Evolutionary conservation across 2,113 vertebrate species (phyloP).

Genomic region (Cebus imitator): DNA sequence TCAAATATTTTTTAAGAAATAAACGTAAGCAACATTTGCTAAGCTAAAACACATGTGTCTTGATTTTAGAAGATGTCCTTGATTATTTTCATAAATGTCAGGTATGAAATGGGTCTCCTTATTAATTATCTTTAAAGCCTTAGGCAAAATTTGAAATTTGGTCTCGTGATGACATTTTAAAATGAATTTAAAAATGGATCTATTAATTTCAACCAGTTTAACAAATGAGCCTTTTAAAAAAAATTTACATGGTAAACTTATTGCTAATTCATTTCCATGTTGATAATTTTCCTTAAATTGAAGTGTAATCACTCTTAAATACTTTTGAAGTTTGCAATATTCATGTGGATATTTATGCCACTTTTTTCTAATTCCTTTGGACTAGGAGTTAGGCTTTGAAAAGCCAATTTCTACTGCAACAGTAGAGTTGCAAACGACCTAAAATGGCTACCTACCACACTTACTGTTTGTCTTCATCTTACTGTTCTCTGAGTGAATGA

Average conservation of each 20-base stretch:
- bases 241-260: conserved; percentile 1
- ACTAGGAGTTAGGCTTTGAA: background rate
- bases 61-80: conserved; percentile 30
- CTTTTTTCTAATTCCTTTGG: background rate
- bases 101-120: background rate
- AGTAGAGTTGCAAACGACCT: background rate
- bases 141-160: conserved; percentile 44
- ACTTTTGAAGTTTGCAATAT: background rate
- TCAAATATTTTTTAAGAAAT: conserved; percentile 26
- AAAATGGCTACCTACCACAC: background rate
- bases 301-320: background rate
- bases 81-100: conserved; percentile 38
- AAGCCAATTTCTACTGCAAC: background rate
- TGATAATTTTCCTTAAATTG: background rate
- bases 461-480: background rate
- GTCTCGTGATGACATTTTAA: conserved; percentile 42
- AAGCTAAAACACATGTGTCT: conserved; percentile 11
- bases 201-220: conserved; percentile 47
- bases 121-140: conserved; percentile 37
- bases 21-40: conserved; percentile 31
- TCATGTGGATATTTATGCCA: background rate
- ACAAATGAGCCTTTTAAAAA: background rate
- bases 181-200: conserved; percentile 22
- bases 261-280: background rate
- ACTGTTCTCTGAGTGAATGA: background rate